Conservation (phyloP, 2,888 invertebrate species). For the Rotaria sp. region DNA sequence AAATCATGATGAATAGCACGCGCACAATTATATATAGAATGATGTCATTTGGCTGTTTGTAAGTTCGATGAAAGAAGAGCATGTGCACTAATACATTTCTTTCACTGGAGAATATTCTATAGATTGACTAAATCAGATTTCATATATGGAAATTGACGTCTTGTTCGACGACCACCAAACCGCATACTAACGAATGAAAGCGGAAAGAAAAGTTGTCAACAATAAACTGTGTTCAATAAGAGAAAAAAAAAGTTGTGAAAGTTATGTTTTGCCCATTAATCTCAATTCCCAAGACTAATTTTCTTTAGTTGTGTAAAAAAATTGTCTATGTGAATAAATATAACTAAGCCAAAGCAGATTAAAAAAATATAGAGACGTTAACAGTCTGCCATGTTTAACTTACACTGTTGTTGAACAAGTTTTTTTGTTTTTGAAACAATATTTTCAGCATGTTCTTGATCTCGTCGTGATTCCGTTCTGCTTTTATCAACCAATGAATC, state of each 20-base stretch:
- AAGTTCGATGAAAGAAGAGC: background rate
- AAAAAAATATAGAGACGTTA: too few species aligned
- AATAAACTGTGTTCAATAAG: background rate
- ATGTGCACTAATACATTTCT: background rate
- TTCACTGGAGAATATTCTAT: background rate
- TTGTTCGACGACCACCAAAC: background rate
- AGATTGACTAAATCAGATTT: conserved; percentile 1
- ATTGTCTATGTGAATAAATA: background rate
- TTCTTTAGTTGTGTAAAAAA: background rate
- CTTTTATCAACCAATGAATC: background rate
- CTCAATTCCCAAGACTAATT: background rate
- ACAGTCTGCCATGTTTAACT: background rate
- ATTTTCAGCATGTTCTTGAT: background rate
- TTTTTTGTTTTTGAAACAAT: background rate
- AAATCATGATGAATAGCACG: background rate
- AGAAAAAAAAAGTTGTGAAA: background rate
- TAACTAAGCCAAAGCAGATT: background rate
- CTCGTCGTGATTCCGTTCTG: background rate
- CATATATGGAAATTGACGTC: background rate
- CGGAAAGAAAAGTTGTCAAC: background rate
- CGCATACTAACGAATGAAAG: background rate
- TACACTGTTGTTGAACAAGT: background rate
- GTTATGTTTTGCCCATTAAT: background rate
- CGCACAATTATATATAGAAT: background rate
- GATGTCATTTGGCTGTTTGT: background rate